Percentiles rank a stretch among this genome's conserved stretches.
These are phyloP conservation scores for Sinocyclocheilus anophthalmus DNA, from an alignment of 2,113 vertebrate species.

Conservation along the genomic window DNA sequence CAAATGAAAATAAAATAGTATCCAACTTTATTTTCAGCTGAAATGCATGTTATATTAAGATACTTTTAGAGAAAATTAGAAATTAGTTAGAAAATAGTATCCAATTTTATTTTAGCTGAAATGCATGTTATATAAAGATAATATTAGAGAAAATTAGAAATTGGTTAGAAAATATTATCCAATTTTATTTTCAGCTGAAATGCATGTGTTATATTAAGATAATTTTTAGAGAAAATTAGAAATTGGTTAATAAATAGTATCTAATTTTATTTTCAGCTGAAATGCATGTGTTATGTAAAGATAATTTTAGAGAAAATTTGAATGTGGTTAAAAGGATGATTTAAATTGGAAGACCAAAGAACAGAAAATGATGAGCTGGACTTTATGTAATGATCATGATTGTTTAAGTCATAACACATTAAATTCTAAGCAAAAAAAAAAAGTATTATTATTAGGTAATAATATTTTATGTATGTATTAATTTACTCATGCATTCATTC, in stretches of 20 bases:
- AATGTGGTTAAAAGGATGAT: neutral
- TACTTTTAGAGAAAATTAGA: neutral
- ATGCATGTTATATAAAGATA: neutral
- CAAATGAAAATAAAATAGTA: neutral
- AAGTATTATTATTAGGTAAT: no score
- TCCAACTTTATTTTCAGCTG: neutral
- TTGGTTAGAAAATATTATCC: neutral
- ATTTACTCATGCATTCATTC: no score
- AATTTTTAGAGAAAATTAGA: no score
- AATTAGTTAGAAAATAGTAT: neutral
- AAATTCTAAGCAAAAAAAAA: no score
- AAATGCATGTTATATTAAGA: neutral
- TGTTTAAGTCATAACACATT: no score
- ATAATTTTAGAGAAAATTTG: neutral
- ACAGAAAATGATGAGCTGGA: no score
- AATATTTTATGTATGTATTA: no score
- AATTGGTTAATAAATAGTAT: neutral
- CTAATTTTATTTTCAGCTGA: neutral
- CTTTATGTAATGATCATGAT: no score
- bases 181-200: neutral
- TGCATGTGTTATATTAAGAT: neutral
- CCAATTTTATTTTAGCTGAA: neutral
- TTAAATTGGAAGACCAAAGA: no score
- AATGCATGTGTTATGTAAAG: neutral
- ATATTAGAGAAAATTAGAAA: neutral